phyloP scores from a whole-genome alignment of 2,888 invertebrate genomes.

The Tolmerus cingulatus region DNA sequence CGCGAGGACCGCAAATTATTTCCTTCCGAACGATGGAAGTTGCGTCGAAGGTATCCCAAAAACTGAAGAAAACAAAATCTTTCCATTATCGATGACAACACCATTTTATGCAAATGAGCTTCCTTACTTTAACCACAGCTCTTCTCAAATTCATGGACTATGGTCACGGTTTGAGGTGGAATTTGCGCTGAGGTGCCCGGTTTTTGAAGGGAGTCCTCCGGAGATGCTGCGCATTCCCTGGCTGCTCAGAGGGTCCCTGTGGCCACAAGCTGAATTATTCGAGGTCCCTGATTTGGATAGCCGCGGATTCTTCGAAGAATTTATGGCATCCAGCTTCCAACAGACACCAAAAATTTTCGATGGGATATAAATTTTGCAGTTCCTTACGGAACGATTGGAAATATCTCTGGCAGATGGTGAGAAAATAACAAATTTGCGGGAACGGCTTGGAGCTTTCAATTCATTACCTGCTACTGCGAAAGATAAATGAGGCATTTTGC shows the following conservation, averaged over 20 bases:
- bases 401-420: slow-evolving; percentile 42
- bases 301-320: slow-evolving; percentile 35
- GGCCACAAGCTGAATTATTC: slow-evolving; percentile 36
- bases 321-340: slow-evolving; percentile 44
- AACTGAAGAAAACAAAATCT: slow-evolving; percentile 42
- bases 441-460: slow-evolving; percentile 7
- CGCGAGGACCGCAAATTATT: slow-evolving; percentile 22
- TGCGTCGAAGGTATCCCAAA: slow-evolving; percentile 26
- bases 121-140: slow-evolving; percentile 28
- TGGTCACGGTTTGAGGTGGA: slow-evolving; percentile 32
- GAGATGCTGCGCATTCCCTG: background rate
- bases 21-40: slow-evolving; percentile 34
- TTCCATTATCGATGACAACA: slow-evolving; percentile 43
- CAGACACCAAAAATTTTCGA: slow-evolving; percentile 37
- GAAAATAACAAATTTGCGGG: slow-evolving; percentile 42
- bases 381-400: slow-evolving; percentile 15
- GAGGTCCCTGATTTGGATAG: slow-evolving; percentile 29
- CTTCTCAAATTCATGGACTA: slow-evolving; percentile 37
- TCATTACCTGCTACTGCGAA: background rate
- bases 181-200: background rate
- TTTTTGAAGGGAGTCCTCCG: background rate
- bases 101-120: slow-evolving; percentile 44
- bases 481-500: background rate
- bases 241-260: background rate
- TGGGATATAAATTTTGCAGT: slow-evolving; percentile 37